These are phyloP conservation scores for Marcusenius ussheri DNA, from an alignment of 2,113 vertebrate genomes.

Conservation along the genomic window DNA sequence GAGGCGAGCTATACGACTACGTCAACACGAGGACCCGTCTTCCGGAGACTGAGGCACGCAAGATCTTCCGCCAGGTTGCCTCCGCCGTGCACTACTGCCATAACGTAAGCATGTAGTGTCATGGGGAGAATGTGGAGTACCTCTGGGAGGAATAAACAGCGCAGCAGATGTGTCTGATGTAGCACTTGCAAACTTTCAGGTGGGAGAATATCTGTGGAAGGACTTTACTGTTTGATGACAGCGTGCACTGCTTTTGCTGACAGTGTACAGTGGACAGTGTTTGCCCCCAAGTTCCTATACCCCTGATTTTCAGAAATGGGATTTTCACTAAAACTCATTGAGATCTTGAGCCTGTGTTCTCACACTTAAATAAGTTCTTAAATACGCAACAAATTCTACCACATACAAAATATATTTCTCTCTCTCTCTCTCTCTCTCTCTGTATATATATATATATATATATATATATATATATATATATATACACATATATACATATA, in stretches of 20 bases:
- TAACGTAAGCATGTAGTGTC: slow-evolving; percentile 48
- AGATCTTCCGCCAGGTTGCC: slow-evolving; percentile 67
- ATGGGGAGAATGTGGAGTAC: neutral
- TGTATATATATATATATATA: no score
- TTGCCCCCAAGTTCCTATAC: neutral
- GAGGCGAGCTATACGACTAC: slow-evolving; percentile 69
- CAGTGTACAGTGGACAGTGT: no score
- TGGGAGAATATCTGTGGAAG: neutral
- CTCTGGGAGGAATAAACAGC: neutral
- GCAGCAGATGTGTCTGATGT: neutral
- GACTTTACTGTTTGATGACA: neutral
- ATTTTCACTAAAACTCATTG: neutral
- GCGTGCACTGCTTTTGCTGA: neutral
- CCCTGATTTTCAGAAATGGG: neutral
- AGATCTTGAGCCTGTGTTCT: neutral
- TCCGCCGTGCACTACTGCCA: slow-evolving; percentile 71
- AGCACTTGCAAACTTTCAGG: neutral
- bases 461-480: no score
- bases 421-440: no score
- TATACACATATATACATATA: no score
- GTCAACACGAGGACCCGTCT: slow-evolving; percentile 58
- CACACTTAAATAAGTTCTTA: neutral
- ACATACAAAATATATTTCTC: neutral
- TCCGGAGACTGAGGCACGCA: slow-evolving; percentile 59
- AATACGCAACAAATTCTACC: neutral